Conservation (phyloP, 1,140 invertebrate species). For the Battus philenor region DNA sequence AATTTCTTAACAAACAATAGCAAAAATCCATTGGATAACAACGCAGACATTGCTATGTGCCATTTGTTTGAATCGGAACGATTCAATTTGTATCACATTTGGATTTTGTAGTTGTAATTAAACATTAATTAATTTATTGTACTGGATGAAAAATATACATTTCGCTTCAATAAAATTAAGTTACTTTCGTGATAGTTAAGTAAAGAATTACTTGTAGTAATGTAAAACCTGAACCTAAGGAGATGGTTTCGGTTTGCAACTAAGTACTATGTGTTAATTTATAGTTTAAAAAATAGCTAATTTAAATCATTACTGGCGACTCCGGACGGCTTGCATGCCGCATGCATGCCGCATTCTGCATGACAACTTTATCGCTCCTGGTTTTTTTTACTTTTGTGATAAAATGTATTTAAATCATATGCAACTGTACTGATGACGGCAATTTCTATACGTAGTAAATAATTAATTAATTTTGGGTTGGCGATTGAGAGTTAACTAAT, state of each 20-base stretch:
- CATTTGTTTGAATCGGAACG: conserved; percentile 61
- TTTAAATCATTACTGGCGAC: conserved; percentile 44
- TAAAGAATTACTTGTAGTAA: conserved; percentile 52
- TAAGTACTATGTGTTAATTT: conserved; percentile 41
- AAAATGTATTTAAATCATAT: conserved; percentile 40
- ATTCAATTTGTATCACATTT: conserved; percentile 59
- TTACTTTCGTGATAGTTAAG: conserved; percentile 72
- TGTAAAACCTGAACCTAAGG: conserved; percentile 42
- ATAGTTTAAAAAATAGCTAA: conserved; percentile 34
- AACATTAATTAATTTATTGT: conserved; percentile 68
- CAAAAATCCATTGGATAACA: conserved; percentile 43
- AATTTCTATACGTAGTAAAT: conserved; percentile 29
- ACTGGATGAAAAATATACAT: conserved; percentile 58
- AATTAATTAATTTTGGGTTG: conserved; percentile 48
- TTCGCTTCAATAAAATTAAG: conserved; percentile 59
- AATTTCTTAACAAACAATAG: conserved; percentile 42
- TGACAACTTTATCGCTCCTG: conserved; percentile 42
- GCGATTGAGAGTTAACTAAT: too few species aligned
- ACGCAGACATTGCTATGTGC: conserved; percentile 66
- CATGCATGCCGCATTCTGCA: conserved; percentile 44
- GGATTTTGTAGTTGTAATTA: conserved; percentile 67
- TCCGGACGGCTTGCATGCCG: conserved; percentile 26
- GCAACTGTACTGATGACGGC: conserved; percentile 46
- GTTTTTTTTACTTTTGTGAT: conserved; percentile 53
- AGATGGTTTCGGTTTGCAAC: conserved; percentile 55